A percentile compares a stretch with the other conserved stretches of the same genome.
These are phyloP conservation scores for Polylopha cassiicola DNA, from an alignment of 2,888 invertebrate species.

Conservation along the genomic window DNA sequence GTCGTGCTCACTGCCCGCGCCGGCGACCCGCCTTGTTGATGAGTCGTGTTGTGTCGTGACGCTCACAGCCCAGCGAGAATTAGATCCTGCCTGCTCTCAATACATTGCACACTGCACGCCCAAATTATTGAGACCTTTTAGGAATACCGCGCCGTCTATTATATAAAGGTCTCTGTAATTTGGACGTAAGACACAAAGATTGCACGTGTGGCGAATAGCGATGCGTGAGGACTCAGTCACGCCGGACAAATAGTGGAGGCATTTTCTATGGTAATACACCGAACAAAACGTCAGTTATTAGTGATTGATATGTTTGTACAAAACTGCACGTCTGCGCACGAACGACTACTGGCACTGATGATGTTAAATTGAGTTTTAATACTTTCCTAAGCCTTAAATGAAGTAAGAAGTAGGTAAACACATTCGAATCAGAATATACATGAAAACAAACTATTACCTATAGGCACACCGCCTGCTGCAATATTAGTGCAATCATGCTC, in stretches of 20 bases:
- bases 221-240: conserved; percentile 19
- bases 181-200: neutral
- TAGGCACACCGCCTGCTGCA: too few species aligned
- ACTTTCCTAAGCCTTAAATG: too few species aligned
- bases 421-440: too few species aligned
- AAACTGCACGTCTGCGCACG: conserved; percentile 2
- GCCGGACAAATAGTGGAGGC: conserved; percentile 16
- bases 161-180: conserved; percentile 1
- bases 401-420: too few species aligned
- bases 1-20: conserved; percentile 10
- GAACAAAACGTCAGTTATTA: conserved; percentile 1
- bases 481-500: too few species aligned
- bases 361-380: too few species aligned
- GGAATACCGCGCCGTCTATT: neutral
- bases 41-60: conserved; percentile 18
- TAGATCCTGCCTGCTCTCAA: conserved; percentile 10
- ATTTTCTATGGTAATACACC: conserved; percentile 14
- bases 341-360: neutral
- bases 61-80: conserved; percentile 15
- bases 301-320: conserved; percentile 15
- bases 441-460: too few species aligned
- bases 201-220: conserved; percentile 12
- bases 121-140: neutral
- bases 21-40: conserved; percentile 1
- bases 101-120: conserved; percentile 5